A percentile compares a stretch with the other conserved stretches of the same genome.
Evolutionary conservation across 2,888 invertebrate species (phyloP).

Genomic region (Fragum whitleyi): DNA sequence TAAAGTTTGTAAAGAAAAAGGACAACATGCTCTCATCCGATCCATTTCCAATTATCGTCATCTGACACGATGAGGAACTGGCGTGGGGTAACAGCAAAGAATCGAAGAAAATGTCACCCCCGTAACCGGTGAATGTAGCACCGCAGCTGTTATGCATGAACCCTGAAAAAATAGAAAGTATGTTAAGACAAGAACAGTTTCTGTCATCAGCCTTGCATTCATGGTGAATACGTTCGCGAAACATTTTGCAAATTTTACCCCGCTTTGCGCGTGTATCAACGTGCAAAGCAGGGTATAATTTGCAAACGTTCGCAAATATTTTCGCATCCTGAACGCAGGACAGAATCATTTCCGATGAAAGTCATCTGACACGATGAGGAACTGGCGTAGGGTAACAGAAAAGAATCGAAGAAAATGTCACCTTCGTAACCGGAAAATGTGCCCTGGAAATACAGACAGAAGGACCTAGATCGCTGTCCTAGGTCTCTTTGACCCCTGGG

Average conservation of each 20-base stretch:
- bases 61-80: conserved; percentile 25
- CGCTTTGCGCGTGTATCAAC: no score
- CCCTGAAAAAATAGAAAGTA: conserved; percentile 1
- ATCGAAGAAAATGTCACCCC: conserved; percentile 42
- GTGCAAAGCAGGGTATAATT: no score
- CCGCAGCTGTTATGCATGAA: conserved; percentile 42
- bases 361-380: conserved; percentile 33
- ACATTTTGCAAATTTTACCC: no score
- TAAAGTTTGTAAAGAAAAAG: conserved; percentile 46
- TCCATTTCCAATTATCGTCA: conserved; percentile 44
- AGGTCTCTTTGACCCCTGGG: no score
- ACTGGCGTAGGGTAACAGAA: conserved; percentile 1
- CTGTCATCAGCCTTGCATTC: no score
- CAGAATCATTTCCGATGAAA: conserved; percentile 38
- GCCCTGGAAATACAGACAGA: neutral
- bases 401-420: conserved; percentile 39
- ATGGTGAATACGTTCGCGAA: neutral
- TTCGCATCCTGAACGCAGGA: no score
- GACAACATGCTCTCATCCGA: conserved; percentile 42
- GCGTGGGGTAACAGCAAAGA: conserved; percentile 17
- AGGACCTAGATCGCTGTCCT: neutral
- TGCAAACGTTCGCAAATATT: no score
- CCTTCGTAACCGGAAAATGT: conserved; percentile 45
- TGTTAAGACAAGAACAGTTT: no score
- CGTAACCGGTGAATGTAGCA: conserved; percentile 40